phyloP scores from a whole-genome alignment of 2,888 invertebrate species.

The Apomyelois bistriatella region DNA sequence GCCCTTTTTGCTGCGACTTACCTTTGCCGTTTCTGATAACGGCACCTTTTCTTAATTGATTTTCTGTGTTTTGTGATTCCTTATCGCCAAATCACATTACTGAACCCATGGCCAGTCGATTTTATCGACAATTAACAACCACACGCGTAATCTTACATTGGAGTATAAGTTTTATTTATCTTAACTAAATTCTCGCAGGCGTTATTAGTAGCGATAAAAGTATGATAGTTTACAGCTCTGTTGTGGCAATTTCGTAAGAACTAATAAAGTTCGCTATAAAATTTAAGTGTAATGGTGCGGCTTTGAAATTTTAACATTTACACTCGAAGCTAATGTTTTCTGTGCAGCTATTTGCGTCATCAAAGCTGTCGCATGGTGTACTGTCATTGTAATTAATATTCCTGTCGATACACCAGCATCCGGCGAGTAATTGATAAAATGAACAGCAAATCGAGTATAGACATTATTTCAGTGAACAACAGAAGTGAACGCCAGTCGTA shows the following conservation, averaged over 20 bases:
- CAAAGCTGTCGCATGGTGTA: conserved; percentile 21
- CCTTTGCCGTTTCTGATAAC: conserved; percentile 64
- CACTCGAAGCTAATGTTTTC: conserved; percentile 20
- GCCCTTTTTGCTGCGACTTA: conserved; percentile 45
- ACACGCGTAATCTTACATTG: conserved; percentile 40
- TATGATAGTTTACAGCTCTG: conserved; percentile 34
- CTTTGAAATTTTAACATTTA: conserved; percentile 20
- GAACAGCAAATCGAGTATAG: conserved; percentile 43
- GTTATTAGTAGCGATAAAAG: conserved; percentile 31
- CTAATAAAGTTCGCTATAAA: conserved; percentile 37
- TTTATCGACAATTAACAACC: conserved; percentile 58
- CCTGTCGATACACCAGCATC: conserved; percentile 48
- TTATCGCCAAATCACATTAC: conserved; percentile 70
- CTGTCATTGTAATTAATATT: conserved; percentile 40
- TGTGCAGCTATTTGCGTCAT: conserved; percentile 19
- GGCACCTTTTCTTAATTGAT: conserved; percentile 70
- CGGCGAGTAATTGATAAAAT: conserved; percentile 59
- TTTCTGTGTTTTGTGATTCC: conserved; percentile 63
- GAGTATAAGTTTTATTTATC: conserved; percentile 37
- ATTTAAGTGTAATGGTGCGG: conserved; percentile 23
- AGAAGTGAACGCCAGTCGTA: conserved; percentile 47
- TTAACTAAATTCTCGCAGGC: conserved; percentile 28
- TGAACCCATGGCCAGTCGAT: conserved; percentile 38
- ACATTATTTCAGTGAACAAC: conserved; percentile 37
- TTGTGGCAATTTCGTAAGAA: conserved; percentile 35